Evolutionary conservation across 2,888 invertebrate species (phyloP).

Genomic region (Nemotelus pantherinus): DNA sequence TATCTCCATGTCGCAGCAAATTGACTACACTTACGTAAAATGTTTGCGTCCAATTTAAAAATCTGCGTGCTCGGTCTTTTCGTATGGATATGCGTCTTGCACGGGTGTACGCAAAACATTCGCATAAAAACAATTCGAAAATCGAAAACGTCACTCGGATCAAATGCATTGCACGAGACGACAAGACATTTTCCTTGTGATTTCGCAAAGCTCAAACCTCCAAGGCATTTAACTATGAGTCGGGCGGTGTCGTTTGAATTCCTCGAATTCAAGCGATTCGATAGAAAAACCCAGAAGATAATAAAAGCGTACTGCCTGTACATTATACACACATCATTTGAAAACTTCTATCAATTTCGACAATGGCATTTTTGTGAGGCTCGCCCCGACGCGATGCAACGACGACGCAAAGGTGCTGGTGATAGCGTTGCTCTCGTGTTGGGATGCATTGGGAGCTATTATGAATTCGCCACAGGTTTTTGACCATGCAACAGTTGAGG

Average conservation of each 20-base stretch:
- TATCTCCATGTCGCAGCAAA: too few species aligned
- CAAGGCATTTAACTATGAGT: background rate
- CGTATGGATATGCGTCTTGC: background rate
- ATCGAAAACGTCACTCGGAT: slow-evolving; percentile 12
- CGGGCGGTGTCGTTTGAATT: slow-evolving; percentile 30
- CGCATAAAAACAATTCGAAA: background rate
- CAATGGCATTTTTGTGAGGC: slow-evolving; percentile 30
- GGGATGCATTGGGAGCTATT: background rate
- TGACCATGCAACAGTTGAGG: slow-evolving; percentile 41
- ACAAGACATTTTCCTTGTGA: slow-evolving; percentile 38
- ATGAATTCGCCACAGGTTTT: slow-evolving; percentile 38
- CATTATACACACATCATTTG: slow-evolving; percentile 11
- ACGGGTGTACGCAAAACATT: slow-evolving; percentile 8
- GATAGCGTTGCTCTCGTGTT: background rate
- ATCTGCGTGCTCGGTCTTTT: slow-evolving; percentile 4
- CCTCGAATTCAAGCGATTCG: slow-evolving; percentile 20
- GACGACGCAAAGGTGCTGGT: slow-evolving; percentile 22
- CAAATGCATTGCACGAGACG: slow-evolving; percentile 23
- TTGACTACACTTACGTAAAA: too few species aligned
- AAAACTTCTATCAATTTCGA: slow-evolving; percentile 34
- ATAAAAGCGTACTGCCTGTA: slow-evolving; percentile 23
- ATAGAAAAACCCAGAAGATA: slow-evolving; percentile 2
- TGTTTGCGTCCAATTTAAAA: too few species aligned
- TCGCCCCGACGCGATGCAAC: background rate
- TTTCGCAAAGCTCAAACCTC: background rate